phyloP scores from a whole-genome alignment of 2,113 vertebrate genomes.

The Grallaria varia region DNA sequence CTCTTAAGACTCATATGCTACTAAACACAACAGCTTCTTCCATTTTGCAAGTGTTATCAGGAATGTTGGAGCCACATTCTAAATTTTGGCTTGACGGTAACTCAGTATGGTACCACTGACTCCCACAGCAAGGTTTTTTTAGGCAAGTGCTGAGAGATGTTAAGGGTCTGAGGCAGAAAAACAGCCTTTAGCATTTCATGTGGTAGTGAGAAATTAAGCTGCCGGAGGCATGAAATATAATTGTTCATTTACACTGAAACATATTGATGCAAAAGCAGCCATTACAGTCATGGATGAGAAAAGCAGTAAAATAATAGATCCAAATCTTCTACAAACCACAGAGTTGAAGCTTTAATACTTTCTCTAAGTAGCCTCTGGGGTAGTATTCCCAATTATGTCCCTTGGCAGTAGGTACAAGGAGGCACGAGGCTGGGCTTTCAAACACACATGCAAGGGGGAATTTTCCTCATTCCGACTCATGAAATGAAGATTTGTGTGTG shows the following conservation, averaged over 20 bases:
- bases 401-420: background rate
- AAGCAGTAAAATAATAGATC: background rate
- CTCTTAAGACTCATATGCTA: background rate
- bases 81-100: background rate
- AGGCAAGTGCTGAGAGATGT: conserved; percentile 15
- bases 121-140: background rate
- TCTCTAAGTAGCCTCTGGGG: background rate
- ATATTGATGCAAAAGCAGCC: background rate
- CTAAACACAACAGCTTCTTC: background rate
- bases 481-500: background rate
- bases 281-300: background rate
- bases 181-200: conserved; percentile 33
- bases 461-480: background rate
- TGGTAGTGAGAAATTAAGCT: conserved; percentile 30
- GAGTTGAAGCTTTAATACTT: background rate
- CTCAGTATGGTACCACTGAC: background rate
- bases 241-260: conserved; percentile 32
- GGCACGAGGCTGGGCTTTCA: background rate
- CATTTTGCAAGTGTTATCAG: background rate
- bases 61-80: background rate
- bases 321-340: background rate
- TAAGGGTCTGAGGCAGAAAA: conserved; percentile 16
- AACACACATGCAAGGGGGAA: background rate
- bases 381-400: background rate
- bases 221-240: conserved; percentile 3